Evolutionary conservation across 2,888 invertebrate genomes (phyloP), one percentile per base, ranked within the genome.

Genomic region (Drosophila lacicola): DNA sequence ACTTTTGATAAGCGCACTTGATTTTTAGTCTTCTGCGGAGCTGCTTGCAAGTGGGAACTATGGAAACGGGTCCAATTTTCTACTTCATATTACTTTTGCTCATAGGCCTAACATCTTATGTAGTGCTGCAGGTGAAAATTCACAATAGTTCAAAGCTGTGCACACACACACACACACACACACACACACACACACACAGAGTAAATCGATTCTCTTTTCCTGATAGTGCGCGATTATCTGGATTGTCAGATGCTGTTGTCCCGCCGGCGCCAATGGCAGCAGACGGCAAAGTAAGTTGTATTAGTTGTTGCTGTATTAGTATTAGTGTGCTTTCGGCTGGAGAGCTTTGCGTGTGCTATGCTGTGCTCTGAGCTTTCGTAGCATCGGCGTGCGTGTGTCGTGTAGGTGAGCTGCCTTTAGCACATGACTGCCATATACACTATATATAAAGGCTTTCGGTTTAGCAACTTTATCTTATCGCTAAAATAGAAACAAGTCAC

Each of bases 21-120:
- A 60, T 64, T 80, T 64, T 83, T 70, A 82, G 82, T 82, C 81
- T 80, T 45, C 25, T 60, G 39, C 49, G 42, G 76, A 60, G 67
- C 68, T 57, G 47, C 63, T 53, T 61, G 65, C 78, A 66, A 69
- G 8, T 29, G 29, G 29, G 29, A 29, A 29, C 2, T 46, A 82
- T 82, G 82, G 86, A 63, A 34, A 66, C 42, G 37, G 44, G 53
- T 39, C 49, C 78, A 37, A 10, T 70, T 17, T 45, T 62, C 3
- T 63, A 63, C 4, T 78, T 76, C 25, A 1, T 73, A 11, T 2
- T 67, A 13, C 57, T 80, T 5, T 45, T 85, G 21, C 47, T 78
- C 1, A 47, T 82, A 29, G 78, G 86, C 36, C 56, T 85, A 8
- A 1, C 41, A n/a, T 46, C 75, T 14, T 82, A 80, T 51, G 9